A percentile compares a stretch with the other conserved stretches of the same genome.
Conservation (phyloP, 2,888 invertebrate species). For the Tridacna crocea region DNA sequence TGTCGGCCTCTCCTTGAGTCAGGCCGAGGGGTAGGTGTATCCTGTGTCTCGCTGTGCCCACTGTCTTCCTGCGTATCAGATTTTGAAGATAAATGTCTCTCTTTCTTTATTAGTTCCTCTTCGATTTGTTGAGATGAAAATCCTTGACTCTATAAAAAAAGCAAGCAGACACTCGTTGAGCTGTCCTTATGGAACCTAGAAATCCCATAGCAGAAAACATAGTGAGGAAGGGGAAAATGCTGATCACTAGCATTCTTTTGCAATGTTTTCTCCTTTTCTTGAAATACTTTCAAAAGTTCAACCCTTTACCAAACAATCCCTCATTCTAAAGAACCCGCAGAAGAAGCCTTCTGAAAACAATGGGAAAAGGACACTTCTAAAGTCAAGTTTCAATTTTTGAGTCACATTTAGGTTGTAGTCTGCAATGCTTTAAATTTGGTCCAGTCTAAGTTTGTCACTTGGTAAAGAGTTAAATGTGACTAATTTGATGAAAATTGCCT, state of each 20-base stretch:
- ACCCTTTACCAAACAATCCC: not conserved
- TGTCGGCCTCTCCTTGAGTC: conserved; percentile 49
- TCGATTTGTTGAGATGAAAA: conserved; percentile 12
- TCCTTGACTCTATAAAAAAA: conserved; percentile 13
- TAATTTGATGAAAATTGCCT: not conserved
- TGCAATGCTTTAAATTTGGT: not conserved
- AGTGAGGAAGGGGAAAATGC: too few relatives aligned
- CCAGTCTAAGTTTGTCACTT: too few relatives aligned
- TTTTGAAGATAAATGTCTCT: conserved; percentile 3
- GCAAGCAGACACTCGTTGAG: not conserved
- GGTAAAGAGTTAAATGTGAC: too few relatives aligned
- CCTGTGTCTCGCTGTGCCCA: conserved; percentile 18
- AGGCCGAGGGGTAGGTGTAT: conserved; percentile 10
- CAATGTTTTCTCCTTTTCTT: too few relatives aligned
- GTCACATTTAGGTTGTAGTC: not conserved
- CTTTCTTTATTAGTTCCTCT: conserved; percentile 3
- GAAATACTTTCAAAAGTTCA: too few relatives aligned
- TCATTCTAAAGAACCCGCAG: not conserved
- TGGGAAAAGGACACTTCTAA: not conserved
- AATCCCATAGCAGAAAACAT: too few relatives aligned
- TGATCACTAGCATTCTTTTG: too few relatives aligned
- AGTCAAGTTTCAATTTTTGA: not conserved
- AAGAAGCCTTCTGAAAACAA: not conserved
- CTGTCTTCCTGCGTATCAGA: conserved; percentile 10
- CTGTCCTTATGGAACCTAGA: too few relatives aligned